phyloP scores from a whole-genome alignment of 2,888 invertebrate species.

The Endomychus coccineus region DNA sequence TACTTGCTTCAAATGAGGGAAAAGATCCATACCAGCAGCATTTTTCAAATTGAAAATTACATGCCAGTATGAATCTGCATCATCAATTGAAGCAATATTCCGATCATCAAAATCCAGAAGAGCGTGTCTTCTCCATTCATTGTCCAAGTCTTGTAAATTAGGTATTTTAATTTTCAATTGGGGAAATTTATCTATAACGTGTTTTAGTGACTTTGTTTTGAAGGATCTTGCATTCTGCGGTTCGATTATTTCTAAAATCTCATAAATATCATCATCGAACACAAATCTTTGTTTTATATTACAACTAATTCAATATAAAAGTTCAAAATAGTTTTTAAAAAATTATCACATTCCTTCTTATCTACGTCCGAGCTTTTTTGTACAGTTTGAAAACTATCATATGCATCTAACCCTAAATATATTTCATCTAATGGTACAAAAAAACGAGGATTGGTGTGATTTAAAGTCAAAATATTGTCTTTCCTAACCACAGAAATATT shows the following conservation, averaged over 20 bases:
- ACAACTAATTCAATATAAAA: slow-evolving; percentile 15
- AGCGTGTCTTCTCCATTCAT: slow-evolving; percentile 22
- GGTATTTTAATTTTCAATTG: slow-evolving; percentile 13
- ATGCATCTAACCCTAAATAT: slow-evolving; percentile 9
- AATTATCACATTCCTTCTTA: neutral
- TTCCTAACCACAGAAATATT: slow-evolving; percentile 11
- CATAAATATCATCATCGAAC: slow-evolving; percentile 20
- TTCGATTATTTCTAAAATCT: slow-evolving; percentile 20
- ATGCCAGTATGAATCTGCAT: slow-evolving; percentile 13
- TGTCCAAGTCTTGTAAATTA: slow-evolving; percentile 16
- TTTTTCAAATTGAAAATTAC: slow-evolving; percentile 16
- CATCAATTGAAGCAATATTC: slow-evolving; percentile 2
- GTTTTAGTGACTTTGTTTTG: slow-evolving; percentile 15
- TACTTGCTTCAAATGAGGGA: slow-evolving; percentile 14
- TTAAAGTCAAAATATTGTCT: slow-evolving; percentile 11
- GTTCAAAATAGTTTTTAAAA: slow-evolving; percentile 3
- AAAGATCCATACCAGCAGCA: slow-evolving; percentile 8
- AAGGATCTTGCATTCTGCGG: slow-evolving; percentile 17
- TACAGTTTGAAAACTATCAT: slow-evolving; percentile 1
- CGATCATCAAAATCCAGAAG: slow-evolving; percentile 12
- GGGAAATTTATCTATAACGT: slow-evolving; percentile 19
- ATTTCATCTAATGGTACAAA: slow-evolving; percentile 10
- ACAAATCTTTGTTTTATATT: slow-evolving; percentile 16
- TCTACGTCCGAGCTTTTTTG: neutral
- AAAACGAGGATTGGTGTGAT: slow-evolving; percentile 13